Conservation (phyloP, 2,888 invertebrate species). For the Didymodactylos carnosus region DNA sequence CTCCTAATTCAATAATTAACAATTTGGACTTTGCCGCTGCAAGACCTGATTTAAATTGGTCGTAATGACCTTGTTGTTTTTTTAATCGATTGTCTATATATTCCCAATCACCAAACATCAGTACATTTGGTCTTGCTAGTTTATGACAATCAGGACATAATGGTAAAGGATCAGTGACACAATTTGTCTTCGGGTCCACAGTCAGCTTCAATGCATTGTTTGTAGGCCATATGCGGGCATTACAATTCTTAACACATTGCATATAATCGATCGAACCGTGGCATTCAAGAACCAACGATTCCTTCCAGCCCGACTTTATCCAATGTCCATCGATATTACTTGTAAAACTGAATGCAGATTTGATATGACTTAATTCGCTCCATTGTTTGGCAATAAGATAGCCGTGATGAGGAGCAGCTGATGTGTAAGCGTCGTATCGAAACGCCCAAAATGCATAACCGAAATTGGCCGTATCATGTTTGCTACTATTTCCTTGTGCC, state of each 20-base stretch:
- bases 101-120: slow-evolving; percentile 16
- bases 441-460: slow-evolving; percentile 18
- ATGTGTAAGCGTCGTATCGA: slow-evolving; percentile 16
- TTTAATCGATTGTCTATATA: slow-evolving; percentile 7
- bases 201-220: background rate
- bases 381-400: slow-evolving; percentile 16
- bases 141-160: slow-evolving; percentile 2
- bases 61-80: background rate
- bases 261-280: slow-evolving; percentile 16
- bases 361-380: slow-evolving; percentile 8
- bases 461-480: slow-evolving; percentile 7
- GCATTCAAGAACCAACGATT: slow-evolving; percentile 15
- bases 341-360: slow-evolving; percentile 17
- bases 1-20: slow-evolving; percentile 16
- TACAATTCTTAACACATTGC: slow-evolving; percentile 10
- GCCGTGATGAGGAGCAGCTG: slow-evolving; percentile 16
- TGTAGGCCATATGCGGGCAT: slow-evolving; percentile 11
- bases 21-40: background rate
- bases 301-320: slow-evolving; percentile 17
- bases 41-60: background rate
- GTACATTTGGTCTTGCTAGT: slow-evolving; percentile 17
- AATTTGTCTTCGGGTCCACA: slow-evolving; percentile 13
- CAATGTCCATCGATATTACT: slow-evolving; percentile 19
- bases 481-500: background rate
- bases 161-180: slow-evolving; percentile 7